Percentiles rank a stretch among this genome's conserved stretches.
Evolutionary conservation across 2,797 vertebrate species (phyloP).

Genomic region (Schizopygopsis pylzovi): DNA sequence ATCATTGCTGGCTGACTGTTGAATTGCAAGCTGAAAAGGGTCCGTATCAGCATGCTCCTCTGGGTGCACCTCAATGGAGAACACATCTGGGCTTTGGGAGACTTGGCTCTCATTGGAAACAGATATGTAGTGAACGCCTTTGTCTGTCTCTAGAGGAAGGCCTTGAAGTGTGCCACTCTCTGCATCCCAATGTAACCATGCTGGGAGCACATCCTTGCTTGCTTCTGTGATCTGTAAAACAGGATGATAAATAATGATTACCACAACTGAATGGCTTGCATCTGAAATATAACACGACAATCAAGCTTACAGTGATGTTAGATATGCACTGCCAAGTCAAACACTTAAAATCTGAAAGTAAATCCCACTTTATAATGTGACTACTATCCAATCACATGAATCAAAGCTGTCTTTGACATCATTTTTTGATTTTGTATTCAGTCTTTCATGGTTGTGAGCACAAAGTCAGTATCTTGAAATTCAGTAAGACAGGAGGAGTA

Average conservation of each 20-base stretch:
- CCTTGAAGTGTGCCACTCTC: slow-evolving; percentile 84
- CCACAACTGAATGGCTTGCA: background rate
- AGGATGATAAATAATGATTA: slow-evolving; percentile 32
- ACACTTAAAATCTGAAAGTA: slow-evolving; percentile 16
- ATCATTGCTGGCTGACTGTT: slow-evolving; percentile 67
- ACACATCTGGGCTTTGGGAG: slow-evolving; percentile 82
- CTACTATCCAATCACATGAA: slow-evolving; percentile 11
- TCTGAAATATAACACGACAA: slow-evolving; percentile 26
- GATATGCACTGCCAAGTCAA: slow-evolving; percentile 13
- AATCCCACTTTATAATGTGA: slow-evolving; percentile 21
- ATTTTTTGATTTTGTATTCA: background rate
- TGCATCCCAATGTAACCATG: slow-evolving; percentile 91
- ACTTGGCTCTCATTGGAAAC: slow-evolving; percentile 80
- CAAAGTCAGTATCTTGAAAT: slow-evolving; percentile 23
- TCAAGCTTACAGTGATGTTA: slow-evolving; percentile 8
- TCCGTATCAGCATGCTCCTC: slow-evolving; percentile 88
- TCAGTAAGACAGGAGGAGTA: slow-evolving; percentile 15
- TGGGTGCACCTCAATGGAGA: slow-evolving; percentile 92
- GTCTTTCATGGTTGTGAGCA: slow-evolving; percentile 10
- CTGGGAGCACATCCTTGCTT: slow-evolving; percentile 87
- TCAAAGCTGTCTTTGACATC: background rate
- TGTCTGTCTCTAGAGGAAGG: slow-evolving; percentile 92
- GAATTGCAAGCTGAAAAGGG: slow-evolving; percentile 73
- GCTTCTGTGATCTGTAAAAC: slow-evolving; percentile 84
- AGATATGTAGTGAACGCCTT: slow-evolving; percentile 93